Evolutionary conservation across 2,888 invertebrate genomes (phyloP), one percentile per base, ranked within the genome.

Genomic region (Halocaridina rubra): DNA sequence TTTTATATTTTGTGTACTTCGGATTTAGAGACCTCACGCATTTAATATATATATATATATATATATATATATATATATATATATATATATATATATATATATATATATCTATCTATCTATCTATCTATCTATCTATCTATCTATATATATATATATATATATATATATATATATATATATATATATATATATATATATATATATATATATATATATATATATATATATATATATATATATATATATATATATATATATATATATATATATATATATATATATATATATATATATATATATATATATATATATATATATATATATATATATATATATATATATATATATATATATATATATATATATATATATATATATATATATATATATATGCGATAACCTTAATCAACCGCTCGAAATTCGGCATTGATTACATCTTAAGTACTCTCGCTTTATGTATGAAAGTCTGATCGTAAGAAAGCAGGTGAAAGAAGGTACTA

Each of bases 271-370:
- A 8, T 67, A 24, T 24, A 67, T 67, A 8, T 67, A 67, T 67
- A 67, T 67, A 67, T 67, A 8, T 67, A 2, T 22, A 67, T 67
- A 67, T 67, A 67, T 67, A 2, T 22, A 67, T 19, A 67, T 22
- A 67, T 67, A 22, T 67, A 67, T 67, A 67, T 2, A 22, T 67
- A 67, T 67, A 67, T 67, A 3, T 24, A 19, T 67, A 67, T 0
- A 8, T 67, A 67, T 29, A 19, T 67, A 24, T 67, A 22, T 24
- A 27, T 67, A 67, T 29, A 67, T 67, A 67, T 67, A 67, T 22
- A 13, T 67, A 67, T 67, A 67, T 67, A 67, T 67, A 67, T 67
- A 67, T 67, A 67, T 67, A 67, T 67, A 67, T 67, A 22, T 67
- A 22, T 67, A 67, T 22, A 67, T 67, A 67, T 67, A 67, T 67